phyloP scores from a whole-genome alignment of 2,113 vertebrate genomes.

The Heterocephalus glaber region DNA sequence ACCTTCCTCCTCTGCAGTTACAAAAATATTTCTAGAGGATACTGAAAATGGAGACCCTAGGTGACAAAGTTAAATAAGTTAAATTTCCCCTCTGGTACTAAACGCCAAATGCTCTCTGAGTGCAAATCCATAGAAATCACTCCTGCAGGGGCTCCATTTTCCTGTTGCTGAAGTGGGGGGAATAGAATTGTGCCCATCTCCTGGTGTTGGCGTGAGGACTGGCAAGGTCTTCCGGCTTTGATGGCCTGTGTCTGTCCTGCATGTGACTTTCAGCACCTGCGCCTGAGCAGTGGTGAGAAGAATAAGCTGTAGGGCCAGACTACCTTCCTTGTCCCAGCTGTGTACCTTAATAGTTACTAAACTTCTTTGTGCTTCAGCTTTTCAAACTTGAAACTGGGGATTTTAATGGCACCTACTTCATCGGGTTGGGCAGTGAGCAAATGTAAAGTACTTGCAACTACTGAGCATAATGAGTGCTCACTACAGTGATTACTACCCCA shows the following conservation, averaged over 20 bases:
- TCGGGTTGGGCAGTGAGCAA: background rate
- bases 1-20: background rate
- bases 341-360: background rate
- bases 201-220: accelerated
- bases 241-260: too few species aligned
- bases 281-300: background rate
- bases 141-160: accelerated
- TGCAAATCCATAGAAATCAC: background rate
- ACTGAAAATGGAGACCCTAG: background rate
- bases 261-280: background rate
- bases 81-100: too few species aligned
- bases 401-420: background rate
- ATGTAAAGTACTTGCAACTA: background rate
- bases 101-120: background rate
- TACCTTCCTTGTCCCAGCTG: background rate
- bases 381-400: background rate
- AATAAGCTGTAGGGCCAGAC: background rate
- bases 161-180: background rate
- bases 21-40: background rate
- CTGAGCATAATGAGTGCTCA: background rate
- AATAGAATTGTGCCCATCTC: accelerated
- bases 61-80: background rate
- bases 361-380: background rate
- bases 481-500: background rate
- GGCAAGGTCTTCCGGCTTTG: background rate